Evolutionary conservation across 2,888 invertebrate species (phyloP).

Genomic region (Tetropium fuscum): DNA sequence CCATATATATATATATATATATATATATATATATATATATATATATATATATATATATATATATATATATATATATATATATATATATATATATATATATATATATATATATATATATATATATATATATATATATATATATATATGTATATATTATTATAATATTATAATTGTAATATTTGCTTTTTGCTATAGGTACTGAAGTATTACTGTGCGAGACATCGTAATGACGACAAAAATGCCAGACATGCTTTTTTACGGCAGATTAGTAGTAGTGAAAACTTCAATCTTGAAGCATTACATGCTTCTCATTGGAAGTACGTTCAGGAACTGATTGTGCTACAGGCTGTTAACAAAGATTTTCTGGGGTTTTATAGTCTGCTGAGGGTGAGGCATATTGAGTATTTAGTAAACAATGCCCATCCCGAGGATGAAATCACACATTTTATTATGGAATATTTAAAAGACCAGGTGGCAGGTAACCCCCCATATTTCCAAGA

Average conservation of each 20-base stretch:
- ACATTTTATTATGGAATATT: neutral
- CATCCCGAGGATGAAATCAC: neutral
- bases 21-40: too few species aligned
- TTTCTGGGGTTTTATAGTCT: neutral
- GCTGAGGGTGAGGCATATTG: neutral
- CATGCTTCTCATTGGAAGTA: conserved; percentile 12
- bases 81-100: too few species aligned
- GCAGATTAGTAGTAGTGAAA: neutral
- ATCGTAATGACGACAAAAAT: neutral
- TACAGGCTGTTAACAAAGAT: conserved; percentile 2
- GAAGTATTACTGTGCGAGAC: conserved; percentile 12
- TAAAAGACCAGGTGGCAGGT: neutral
- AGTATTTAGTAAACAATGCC: conserved; percentile 1
- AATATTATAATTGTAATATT: too few species aligned
- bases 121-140: too few species aligned
- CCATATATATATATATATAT: too few species aligned
- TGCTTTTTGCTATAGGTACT: neutral
- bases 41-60: too few species aligned
- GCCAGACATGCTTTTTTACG: neutral
- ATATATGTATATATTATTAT: too few species aligned
- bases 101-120: too few species aligned
- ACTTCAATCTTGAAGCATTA: neutral
- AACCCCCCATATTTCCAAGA: neutral
- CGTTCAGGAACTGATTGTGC: conserved; percentile 1
- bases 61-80: too few species aligned